Conservation (phyloP, 2,797 vertebrate genomes). For the Sebastes matsubarae region DNA sequence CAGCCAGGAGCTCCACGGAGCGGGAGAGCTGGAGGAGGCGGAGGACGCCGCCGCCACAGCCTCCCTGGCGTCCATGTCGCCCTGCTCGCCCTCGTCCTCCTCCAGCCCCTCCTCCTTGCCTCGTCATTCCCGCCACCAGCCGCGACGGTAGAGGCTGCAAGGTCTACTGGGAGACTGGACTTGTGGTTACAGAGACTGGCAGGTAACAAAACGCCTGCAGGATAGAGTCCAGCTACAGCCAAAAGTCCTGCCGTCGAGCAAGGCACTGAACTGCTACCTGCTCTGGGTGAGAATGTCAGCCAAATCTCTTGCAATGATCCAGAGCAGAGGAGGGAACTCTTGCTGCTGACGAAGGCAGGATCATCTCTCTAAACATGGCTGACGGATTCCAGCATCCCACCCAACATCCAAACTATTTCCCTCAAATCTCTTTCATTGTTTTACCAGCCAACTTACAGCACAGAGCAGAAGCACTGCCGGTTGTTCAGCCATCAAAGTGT, state of each 20-base stretch:
- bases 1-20: conserved; percentile 95
- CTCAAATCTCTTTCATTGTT: conserved; percentile 7
- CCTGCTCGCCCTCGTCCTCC: conserved; percentile 65
- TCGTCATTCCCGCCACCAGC: conserved; percentile 82
- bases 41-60: conserved; percentile 85
- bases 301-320: background rate
- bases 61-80: conserved; percentile 83
- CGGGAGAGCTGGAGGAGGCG: conserved; percentile 93
- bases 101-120: conserved; percentile 70
- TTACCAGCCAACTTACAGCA: conserved; percentile 15
- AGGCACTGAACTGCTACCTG: background rate
- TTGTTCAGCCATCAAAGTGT: background rate
- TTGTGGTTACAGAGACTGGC: background rate
- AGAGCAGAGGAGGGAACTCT: background rate
- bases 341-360: conserved; percentile 23
- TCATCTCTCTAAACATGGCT: background rate
- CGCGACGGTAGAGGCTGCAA: conserved; percentile 57
- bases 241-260: conserved; percentile 12
- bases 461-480: background rate
- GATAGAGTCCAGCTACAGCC: conserved; percentile 11
- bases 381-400: background rate
- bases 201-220: conserved; percentile 3
- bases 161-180: background rate
- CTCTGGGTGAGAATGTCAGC: conserved; percentile 14
- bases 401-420: background rate